phyloP scores from a whole-genome alignment of 1,140 invertebrate genomes.

The Temnothorax longispinosus region DNA sequence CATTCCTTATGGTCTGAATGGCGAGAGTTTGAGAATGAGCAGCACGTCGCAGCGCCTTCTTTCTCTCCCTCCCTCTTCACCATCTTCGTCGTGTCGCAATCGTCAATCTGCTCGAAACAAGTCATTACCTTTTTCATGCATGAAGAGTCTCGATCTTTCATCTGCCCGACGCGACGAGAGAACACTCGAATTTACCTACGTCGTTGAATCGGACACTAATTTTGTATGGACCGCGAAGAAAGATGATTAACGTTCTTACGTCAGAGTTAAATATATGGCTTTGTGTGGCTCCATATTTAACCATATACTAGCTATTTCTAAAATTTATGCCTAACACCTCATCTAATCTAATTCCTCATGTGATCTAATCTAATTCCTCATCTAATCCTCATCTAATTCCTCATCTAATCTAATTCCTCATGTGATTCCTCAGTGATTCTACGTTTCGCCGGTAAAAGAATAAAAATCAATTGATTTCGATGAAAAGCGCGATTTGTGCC shows the following conservation, averaged over 20 bases:
- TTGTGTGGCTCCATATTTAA: neutral
- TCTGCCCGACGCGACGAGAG: constrained; percentile 18
- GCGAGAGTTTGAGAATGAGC: constrained; percentile 66
- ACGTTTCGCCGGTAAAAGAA: neutral
- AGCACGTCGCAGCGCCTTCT: constrained; percentile 48
- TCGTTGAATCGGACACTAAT: constrained; percentile 40
- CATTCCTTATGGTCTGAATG: constrained; percentile 65
- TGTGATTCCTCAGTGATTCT: too few species aligned
- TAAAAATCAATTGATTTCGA: neutral
- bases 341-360: neutral
- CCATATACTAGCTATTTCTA: neutral
- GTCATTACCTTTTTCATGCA: constrained; percentile 52
- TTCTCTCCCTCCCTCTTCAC: neutral
- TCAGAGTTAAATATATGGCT: neutral
- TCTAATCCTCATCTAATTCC: too few species aligned
- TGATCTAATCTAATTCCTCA: neutral
- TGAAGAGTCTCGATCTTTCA: constrained; percentile 23
- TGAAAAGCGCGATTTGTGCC: too few species aligned
- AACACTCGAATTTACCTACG: constrained; percentile 31
- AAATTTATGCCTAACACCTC: neutral
- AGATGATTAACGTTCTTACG: constrained; percentile 1
- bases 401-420: neutral
- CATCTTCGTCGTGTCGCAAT: constrained; percentile 48
- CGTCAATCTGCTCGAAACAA: constrained; percentile 27
- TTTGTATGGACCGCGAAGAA: constrained; percentile 34